Evolutionary conservation across 23 tunicate species (phyloP).

Genomic region (Halocynthia aurantium): DNA sequence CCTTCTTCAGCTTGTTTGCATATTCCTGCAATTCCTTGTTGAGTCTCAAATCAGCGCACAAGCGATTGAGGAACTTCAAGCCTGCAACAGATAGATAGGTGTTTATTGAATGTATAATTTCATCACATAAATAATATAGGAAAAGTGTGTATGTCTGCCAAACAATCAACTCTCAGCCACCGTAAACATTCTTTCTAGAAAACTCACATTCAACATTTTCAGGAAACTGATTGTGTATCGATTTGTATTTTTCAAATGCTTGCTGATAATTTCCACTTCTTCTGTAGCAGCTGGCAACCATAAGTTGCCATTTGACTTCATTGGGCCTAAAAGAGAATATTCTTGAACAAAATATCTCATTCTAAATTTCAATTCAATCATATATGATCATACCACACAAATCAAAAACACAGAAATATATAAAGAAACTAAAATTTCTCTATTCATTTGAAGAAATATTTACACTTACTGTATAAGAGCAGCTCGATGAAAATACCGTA

Average conservation of each 20-base stretch:
- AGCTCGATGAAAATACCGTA: constrained; percentile 79
- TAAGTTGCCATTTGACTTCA: constrained; percentile 82
- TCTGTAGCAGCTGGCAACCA: constrained; percentile 95
- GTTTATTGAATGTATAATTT: too few relatives aligned
- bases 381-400: too few relatives aligned
- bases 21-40: constrained; percentile 82
- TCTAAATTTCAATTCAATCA: too few relatives aligned
- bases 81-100: too few relatives aligned
- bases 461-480: constrained; percentile 51
- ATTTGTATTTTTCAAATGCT: constrained; percentile 93
- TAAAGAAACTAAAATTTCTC: too few relatives aligned
- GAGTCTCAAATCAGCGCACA: constrained; percentile 83
- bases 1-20: constrained; percentile 63
- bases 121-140: too few relatives aligned
- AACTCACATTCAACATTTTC: constrained; percentile 72
- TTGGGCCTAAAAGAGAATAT: not conserved
- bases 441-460: too few relatives aligned
- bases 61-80: constrained; percentile 75
- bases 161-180: too few relatives aligned
- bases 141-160: too few relatives aligned
- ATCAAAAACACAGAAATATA: too few relatives aligned
- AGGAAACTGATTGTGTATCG: constrained; percentile 87
- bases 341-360: too few relatives aligned
- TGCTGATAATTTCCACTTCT: constrained; percentile 90
- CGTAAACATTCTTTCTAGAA: too few relatives aligned